Percentiles rank a stretch among this genome's conserved stretches.
Evolutionary conservation across 53 echinoderm and acorn worm species (phyloP).

Genomic region (Holothuria leucospilota): DNA sequence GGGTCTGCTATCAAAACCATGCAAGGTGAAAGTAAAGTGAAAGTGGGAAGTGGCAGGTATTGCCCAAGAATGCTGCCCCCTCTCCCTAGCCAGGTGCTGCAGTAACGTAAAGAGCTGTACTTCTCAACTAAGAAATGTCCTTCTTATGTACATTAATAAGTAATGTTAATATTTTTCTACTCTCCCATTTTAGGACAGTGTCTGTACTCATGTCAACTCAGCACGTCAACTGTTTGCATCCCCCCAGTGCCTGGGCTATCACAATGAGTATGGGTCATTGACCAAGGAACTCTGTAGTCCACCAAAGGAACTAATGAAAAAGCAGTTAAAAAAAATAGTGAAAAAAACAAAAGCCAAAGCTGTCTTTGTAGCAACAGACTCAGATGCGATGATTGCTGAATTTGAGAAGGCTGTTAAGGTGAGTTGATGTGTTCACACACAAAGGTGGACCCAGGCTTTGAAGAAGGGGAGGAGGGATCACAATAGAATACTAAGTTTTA

Average conservation of each 20-base stretch:
- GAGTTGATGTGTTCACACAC: neutral
- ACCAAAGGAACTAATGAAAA: slow-evolving; percentile 63
- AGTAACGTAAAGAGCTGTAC: too few species aligned
- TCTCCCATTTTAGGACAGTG: slow-evolving; percentile 65
- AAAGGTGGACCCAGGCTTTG: too few species aligned
- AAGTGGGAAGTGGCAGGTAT: too few species aligned
- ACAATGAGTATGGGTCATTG: slow-evolving; percentile 78
- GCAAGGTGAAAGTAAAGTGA: too few species aligned
- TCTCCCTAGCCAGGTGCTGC: too few species aligned
- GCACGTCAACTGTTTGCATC: slow-evolving; percentile 84
- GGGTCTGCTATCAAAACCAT: too few species aligned
- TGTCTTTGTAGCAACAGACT: slow-evolving; percentile 89
- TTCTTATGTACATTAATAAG: neutral
- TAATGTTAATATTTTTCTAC: too few species aligned
- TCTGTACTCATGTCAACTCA: slow-evolving; percentile 67
- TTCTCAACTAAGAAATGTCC: neutral
- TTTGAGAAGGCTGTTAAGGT: slow-evolving; percentile 48
- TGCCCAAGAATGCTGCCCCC: too few species aligned
- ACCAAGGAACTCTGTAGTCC: slow-evolving; percentile 83
- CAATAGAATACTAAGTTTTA: too few species aligned
- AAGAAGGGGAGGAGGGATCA: too few species aligned
- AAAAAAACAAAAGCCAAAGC: slow-evolving; percentile 82
- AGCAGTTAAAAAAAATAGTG: slow-evolving; percentile 72
- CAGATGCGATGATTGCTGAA: slow-evolving; percentile 70
- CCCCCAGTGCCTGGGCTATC: slow-evolving; percentile 91